Evolutionary conservation across 1,140 invertebrate genomes (phyloP).

Genomic region (Batillaria attramentaria): DNA sequence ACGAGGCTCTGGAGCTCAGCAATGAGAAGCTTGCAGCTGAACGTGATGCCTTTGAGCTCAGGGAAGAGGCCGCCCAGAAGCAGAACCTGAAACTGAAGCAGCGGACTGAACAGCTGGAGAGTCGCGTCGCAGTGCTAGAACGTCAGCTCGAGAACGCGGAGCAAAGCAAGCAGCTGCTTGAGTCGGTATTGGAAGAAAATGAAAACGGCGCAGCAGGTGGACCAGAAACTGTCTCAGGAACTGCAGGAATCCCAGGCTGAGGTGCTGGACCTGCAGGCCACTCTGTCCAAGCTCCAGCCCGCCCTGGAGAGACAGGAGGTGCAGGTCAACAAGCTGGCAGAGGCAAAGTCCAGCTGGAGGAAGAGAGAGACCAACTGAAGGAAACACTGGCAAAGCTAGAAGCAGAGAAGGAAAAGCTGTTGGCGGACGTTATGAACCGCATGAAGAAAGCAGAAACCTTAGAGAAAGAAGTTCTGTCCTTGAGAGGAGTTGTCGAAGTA

Average conservation of each 20-base stretch:
- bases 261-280: slow-evolving; percentile 13
- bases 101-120: slow-evolving; percentile 20
- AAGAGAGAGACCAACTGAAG: slow-evolving; percentile 12
- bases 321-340: slow-evolving; percentile 4
- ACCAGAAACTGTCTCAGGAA: slow-evolving; percentile 32
- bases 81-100: slow-evolving; percentile 24
- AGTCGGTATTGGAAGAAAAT: slow-evolving; percentile 29
- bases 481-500: slow-evolving; percentile 9
- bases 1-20: slow-evolving; percentile 28
- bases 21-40: slow-evolving; percentile 31
- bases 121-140: slow-evolving; percentile 22
- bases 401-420: slow-evolving; percentile 25
- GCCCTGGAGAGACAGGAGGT: slow-evolving; percentile 22
- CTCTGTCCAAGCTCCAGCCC: slow-evolving; percentile 13
- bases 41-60: slow-evolving; percentile 35
- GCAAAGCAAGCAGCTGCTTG: slow-evolving; percentile 20
- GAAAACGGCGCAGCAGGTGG: slow-evolving; percentile 22
- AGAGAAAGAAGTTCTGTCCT: slow-evolving; percentile 10
- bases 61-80: slow-evolving; percentile 21
- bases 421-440: slow-evolving; percentile 14
- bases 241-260: slow-evolving; percentile 31
- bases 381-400: slow-evolving; percentile 26
- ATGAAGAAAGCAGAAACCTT: background rate
- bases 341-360: slow-evolving; percentile 21
- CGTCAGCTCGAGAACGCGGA: slow-evolving; percentile 27